phyloP scores from a whole-genome alignment of 2,797 vertebrate genomes.

The Fistularia commersonii region DNA sequence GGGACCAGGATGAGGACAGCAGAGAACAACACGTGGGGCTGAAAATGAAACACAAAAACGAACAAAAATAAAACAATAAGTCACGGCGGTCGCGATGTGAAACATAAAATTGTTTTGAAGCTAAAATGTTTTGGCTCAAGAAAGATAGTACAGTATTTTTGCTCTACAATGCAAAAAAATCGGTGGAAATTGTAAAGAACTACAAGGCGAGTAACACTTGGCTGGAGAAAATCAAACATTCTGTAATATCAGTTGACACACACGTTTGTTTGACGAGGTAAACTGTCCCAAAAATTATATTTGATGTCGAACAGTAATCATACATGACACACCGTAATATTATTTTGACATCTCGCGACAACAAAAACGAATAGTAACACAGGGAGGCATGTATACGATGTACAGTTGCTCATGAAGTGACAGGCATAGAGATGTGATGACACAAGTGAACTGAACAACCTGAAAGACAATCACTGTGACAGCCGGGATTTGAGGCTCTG shows the following conservation, averaged over 20 bases:
- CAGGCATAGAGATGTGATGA: constrained; percentile 30
- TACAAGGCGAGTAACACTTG: constrained; percentile 4
- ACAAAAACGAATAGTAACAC: constrained; percentile 4
- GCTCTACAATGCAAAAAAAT: too few species aligned
- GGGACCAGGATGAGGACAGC: constrained; percentile 58
- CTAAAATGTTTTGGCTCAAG: too few species aligned
- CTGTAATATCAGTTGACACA: constrained; percentile 25
- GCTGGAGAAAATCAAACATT: constrained; percentile 16
- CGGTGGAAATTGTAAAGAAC: not conserved
- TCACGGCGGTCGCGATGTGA: constrained; percentile 4
- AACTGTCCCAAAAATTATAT: constrained; percentile 29
- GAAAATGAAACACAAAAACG: constrained; percentile 39
- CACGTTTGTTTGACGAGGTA: constrained; percentile 28
- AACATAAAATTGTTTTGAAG: too few species aligned
- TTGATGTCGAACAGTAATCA: constrained; percentile 34
- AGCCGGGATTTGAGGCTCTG: constrained; percentile 29
- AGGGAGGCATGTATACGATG: constrained; percentile 12
- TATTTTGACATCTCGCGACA: constrained; percentile 32
- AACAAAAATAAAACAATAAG: constrained; percentile 7
- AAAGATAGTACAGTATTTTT: too few species aligned
- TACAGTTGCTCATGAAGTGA: constrained; percentile 31
- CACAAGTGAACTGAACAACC: constrained; percentile 24
- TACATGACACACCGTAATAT: constrained; percentile 36
- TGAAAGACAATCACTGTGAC: constrained; percentile 39
- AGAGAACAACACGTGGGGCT: constrained; percentile 32